A percentile compares a stretch with the other conserved stretches of the same genome.
These are phyloP conservation scores for Ectropis grisescens DNA, from an alignment of 1,140 invertebrate species.

Conservation along the genomic window DNA sequence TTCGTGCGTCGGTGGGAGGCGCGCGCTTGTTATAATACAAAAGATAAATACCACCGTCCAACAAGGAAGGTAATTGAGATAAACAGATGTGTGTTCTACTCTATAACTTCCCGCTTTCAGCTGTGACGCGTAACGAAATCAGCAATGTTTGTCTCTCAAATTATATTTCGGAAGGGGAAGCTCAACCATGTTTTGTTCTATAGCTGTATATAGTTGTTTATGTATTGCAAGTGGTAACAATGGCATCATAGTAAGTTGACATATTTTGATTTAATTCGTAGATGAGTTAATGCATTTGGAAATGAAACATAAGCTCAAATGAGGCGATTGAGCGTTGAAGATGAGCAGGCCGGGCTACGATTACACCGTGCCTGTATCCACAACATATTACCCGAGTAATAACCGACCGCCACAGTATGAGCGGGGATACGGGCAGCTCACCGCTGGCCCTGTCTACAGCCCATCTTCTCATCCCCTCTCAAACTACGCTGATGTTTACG, in stretches of 20 bases:
- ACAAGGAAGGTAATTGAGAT: conserved; percentile 58
- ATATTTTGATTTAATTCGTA: no score
- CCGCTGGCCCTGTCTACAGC: conserved; percentile 46
- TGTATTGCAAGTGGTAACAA: no score
- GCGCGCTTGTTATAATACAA: conserved; percentile 39
- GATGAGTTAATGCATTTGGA: conserved; percentile 27
- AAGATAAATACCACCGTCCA: conserved; percentile 53
- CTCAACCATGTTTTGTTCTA: no score
- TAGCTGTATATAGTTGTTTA: no score
- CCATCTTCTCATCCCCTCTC: conserved; percentile 49
- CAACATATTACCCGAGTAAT: conserved; percentile 51
- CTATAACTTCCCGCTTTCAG: conserved; percentile 43
- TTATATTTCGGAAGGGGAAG: no score
- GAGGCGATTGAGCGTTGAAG: conserved; percentile 52
- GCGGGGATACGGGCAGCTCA: conserved; percentile 46
- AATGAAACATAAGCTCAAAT: conserved; percentile 49
- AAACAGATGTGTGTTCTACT: conserved; percentile 48
- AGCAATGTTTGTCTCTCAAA: conserved; percentile 41
- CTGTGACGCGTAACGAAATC: conserved; percentile 51
- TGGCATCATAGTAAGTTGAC: conserved; percentile 26
- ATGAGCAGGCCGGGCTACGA: conserved; percentile 66
- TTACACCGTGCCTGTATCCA: conserved; percentile 54
- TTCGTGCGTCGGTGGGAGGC: conserved; percentile 21
- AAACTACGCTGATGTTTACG: conserved; percentile 62
- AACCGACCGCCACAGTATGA: conserved; percentile 58